Percentiles rank a stretch among this genome's conserved stretches.
phyloP scores from a whole-genome alignment of 2,113 vertebrate species.

The Lates calcarifer region DNA sequence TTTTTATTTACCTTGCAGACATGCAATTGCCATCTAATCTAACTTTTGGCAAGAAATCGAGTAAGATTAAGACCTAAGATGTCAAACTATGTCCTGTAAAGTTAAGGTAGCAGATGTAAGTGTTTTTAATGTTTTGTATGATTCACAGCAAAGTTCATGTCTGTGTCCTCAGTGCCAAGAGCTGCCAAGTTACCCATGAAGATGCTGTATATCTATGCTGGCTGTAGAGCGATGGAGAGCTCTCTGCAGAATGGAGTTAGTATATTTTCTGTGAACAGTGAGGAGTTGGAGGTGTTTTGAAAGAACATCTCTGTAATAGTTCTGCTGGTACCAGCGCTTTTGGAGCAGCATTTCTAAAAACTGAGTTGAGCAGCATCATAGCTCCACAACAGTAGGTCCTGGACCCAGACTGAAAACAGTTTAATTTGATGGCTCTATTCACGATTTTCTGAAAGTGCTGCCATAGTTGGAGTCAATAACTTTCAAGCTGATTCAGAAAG shows the following conservation, averaged over 20 bases:
- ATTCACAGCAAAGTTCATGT: conserved; percentile 2
- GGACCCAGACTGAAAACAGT: background rate
- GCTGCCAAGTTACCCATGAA: background rate
- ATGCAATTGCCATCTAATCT: background rate
- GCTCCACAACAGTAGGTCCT: background rate
- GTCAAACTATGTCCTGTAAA: background rate
- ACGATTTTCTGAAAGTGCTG: background rate
- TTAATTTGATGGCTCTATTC: background rate
- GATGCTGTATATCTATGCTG: conserved; percentile 52
- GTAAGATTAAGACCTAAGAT: background rate
- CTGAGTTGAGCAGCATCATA: background rate
- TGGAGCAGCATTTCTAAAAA: background rate
- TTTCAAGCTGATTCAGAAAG: conserved; percentile 7
- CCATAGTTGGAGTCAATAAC: background rate
- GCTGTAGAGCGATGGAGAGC: background rate
- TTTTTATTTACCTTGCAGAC: background rate
- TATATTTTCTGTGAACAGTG: conserved; percentile 6
- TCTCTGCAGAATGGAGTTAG: background rate
- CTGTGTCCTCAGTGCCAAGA: conserved; percentile 29
- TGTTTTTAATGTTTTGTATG: conserved; percentile 11
- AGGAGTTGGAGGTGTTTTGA: background rate
- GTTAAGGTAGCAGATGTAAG: background rate
- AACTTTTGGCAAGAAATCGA: background rate
- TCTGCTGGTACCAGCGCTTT: background rate
- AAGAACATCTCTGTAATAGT: background rate